These are phyloP conservation scores for Cordilura impudica DNA, from an alignment of 2,888 invertebrate species.

Conservation along the genomic window DNA sequence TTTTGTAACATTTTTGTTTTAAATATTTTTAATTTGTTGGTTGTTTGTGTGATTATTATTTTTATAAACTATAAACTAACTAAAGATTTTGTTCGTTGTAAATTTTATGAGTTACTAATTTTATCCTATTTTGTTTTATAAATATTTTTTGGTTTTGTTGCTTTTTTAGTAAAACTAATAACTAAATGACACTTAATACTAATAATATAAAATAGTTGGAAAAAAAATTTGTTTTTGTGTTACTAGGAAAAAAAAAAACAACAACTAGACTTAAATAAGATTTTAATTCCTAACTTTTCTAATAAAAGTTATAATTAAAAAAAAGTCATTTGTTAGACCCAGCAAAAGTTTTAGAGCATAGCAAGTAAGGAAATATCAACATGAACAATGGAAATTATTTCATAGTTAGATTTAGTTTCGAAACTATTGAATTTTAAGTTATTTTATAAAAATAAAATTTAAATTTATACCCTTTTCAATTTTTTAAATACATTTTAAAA, in stretches of 20 bases:
- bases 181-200: constrained; percentile 53
- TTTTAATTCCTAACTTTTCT: constrained; percentile 38
- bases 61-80: constrained; percentile 1
- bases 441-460: too few species aligned
- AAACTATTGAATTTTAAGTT: too few species aligned
- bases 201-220: constrained; percentile 26
- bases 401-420: too few species aligned
- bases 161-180: constrained; percentile 40
- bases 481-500: too few species aligned
- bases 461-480: too few species aligned
- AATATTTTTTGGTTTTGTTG: constrained; percentile 5
- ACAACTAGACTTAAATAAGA: neutral
- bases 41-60: neutral
- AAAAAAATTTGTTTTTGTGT: constrained; percentile 12
- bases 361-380: too few species aligned
- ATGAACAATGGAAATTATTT: too few species aligned
- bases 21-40: constrained; percentile 8
- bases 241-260: constrained; percentile 19
- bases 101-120: constrained; percentile 32
- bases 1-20: constrained; percentile 9
- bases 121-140: constrained; percentile 20
- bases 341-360: neutral
- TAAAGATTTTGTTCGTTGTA: constrained; percentile 36
- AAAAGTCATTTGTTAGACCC: neutral
- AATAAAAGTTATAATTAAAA: constrained; percentile 37